These are phyloP conservation scores for Caradrina kadenii DNA, from an alignment of 2,888 invertebrate species.

Conservation along the genomic window DNA sequence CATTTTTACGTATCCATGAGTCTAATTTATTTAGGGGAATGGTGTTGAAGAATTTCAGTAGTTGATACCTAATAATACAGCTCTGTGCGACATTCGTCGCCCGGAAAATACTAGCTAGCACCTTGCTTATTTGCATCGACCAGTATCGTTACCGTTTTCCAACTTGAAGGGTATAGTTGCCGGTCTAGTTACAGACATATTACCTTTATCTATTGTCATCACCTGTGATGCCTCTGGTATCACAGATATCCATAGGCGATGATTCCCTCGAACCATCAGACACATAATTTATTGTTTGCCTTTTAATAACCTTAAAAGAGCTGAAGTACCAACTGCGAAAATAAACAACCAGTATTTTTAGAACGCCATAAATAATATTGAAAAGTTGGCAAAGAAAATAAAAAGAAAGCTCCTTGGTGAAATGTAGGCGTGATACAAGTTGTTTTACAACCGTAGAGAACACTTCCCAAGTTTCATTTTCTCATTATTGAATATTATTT, in stretches of 20 bases:
- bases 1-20: constrained; percentile 28
- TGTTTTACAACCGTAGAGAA: constrained; percentile 30
- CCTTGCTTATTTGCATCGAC: too few relatives aligned
- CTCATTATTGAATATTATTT: constrained; percentile 59
- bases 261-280: background rate
- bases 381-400: constrained; percentile 24
- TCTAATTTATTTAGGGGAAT: constrained; percentile 4
- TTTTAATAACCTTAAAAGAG: constrained; percentile 1
- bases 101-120: too few relatives aligned
- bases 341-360: constrained; percentile 24
- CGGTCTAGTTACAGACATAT: too few relatives aligned
- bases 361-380: constrained; percentile 34
- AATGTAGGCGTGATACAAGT: constrained; percentile 38
- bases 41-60: background rate
- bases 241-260: background rate
- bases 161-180: too few relatives aligned
- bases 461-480: constrained; percentile 50
- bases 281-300: too few relatives aligned
- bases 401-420: constrained; percentile 24
- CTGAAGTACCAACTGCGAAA: background rate
- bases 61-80: too few relatives aligned
- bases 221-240: too few relatives aligned
- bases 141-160: too few relatives aligned
- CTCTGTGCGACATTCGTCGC: background rate
- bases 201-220: too few relatives aligned